These are phyloP conservation scores for Diorhabda elongata DNA, from an alignment of 1,140 invertebrate species.

Conservation along the genomic window DNA sequence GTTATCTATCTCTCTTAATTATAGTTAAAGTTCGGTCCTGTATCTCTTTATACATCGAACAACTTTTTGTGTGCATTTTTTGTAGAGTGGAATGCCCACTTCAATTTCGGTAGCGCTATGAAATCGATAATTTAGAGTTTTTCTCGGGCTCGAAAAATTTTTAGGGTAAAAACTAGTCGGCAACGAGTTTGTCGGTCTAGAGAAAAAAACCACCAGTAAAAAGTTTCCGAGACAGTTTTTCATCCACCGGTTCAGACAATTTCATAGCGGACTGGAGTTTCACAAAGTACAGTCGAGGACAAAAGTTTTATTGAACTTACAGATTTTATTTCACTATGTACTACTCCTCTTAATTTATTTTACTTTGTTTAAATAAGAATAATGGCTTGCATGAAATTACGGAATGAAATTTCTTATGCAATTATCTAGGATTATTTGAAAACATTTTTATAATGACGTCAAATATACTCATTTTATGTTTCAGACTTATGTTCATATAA, in stretches of 20 bases:
- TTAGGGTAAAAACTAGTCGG: conserved; percentile 41
- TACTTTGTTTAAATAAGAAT: too few relatives aligned
- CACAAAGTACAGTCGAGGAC: conserved; percentile 13
- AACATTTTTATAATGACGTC: too few relatives aligned
- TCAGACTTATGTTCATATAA: too few relatives aligned
- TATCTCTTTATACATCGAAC: conserved; percentile 19
- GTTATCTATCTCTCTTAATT: too few relatives aligned
- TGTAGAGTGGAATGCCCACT: conserved; percentile 35
- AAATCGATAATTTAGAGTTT: conserved; percentile 43
- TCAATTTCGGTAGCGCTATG: conserved; percentile 38
- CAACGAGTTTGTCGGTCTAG: conserved; percentile 38
- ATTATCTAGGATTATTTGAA: too few relatives aligned
- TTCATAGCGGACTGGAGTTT: conserved; percentile 22
- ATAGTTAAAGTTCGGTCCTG: background rate
- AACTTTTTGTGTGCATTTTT: conserved; percentile 31
- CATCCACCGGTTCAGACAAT: conserved; percentile 27
- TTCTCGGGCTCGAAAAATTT: conserved; percentile 35
- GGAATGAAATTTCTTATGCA: too few relatives aligned
- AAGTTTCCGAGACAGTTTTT: conserved; percentile 42
- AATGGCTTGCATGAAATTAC: too few relatives aligned
- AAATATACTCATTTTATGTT: too few relatives aligned
- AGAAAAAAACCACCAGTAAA: conserved; percentile 35
- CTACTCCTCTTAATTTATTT: background rate
- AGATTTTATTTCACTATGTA: conserved; percentile 1
- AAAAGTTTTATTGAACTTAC: conserved; percentile 11